Conservation (phyloP, 2,797 vertebrate genomes). For the Morus bassanus region DNA sequence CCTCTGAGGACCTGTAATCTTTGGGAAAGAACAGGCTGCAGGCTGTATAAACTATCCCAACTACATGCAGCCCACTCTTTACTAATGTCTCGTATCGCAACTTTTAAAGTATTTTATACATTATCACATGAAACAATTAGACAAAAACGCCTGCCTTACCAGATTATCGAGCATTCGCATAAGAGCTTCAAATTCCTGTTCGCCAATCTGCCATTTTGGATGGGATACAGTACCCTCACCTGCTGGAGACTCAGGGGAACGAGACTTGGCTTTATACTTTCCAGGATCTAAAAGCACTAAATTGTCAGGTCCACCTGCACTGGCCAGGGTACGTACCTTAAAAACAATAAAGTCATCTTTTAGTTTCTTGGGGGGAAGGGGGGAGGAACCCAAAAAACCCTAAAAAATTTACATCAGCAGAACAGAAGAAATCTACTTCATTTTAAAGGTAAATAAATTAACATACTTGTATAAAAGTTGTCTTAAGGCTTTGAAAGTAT, state of each 20-base stretch:
- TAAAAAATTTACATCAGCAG: not conserved
- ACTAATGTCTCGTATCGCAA: not conserved
- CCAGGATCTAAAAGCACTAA: conserved; percentile 91
- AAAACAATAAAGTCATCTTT: not conserved
- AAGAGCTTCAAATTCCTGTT: conserved; percentile 97
- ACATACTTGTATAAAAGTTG: not conserved
- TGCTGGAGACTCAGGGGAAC: conserved; percentile 80
- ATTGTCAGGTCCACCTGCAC: conserved; percentile 95
- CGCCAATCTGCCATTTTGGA: conserved; percentile 92
- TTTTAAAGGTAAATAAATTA: not conserved
- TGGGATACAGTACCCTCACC: conserved; percentile 81
- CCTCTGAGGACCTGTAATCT: not conserved
- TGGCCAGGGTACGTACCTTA: conserved; percentile 96
- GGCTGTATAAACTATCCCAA: not conserved
- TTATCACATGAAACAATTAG: not conserved
- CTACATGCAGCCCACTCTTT: not conserved
- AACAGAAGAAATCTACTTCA: not conserved
- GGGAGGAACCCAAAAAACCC: not conserved
- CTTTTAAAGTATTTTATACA: not conserved
- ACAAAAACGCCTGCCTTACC: conserved; percentile 75
- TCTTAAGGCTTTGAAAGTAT: not conserved
- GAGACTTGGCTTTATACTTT: conserved; percentile 91
- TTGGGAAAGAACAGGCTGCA: not conserved
- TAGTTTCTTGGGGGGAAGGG: not conserved
- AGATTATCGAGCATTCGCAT: conserved; percentile 99